Percentiles rank a stretch among this genome's conserved stretches.
Conservation (phyloP, 2,888 invertebrate genomes). For the Coecobrya sp. region DNA sequence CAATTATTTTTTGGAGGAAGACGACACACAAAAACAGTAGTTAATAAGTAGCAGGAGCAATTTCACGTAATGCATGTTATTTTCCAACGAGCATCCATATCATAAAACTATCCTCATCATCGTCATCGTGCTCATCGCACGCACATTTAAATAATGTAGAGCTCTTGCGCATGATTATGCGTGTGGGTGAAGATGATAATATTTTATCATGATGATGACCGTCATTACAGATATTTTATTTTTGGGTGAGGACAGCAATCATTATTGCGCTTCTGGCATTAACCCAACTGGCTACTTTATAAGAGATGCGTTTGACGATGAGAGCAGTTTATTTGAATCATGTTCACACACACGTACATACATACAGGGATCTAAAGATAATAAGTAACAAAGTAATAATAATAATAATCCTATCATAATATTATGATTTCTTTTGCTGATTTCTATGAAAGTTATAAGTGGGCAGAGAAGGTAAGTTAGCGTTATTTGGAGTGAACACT, state of each 20-base stretch:
- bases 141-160: conserved; percentile 17
- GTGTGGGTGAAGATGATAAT: conserved; percentile 69
- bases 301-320: neutral
- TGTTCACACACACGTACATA: neutral
- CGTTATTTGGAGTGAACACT: conserved; percentile 41
- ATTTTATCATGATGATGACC: conserved; percentile 52
- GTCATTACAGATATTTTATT: conserved; percentile 60
- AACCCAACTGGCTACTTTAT: conserved; percentile 54
- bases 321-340: neutral
- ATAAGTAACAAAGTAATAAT: conserved; percentile 10
- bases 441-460: conserved; percentile 18
- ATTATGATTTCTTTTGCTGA: conserved; percentile 24
- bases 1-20: conserved; percentile 70
- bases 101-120: neutral
- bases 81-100: conserved; percentile 17
- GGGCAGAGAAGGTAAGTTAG: neutral
- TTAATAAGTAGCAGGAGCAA: conserved; percentile 65
- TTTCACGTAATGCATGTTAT: conserved; percentile 72
- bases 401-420: conserved; percentile 28
- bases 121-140: conserved; percentile 47
- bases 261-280: conserved; percentile 59
- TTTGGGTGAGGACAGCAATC: conserved; percentile 65
- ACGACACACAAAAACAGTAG: conserved; percentile 64
- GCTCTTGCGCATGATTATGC: conserved; percentile 49
- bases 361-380: conserved; percentile 13